phyloP scores from a whole-genome alignment of 1,140 invertebrate species.

The Drosophila repleta region DNA sequence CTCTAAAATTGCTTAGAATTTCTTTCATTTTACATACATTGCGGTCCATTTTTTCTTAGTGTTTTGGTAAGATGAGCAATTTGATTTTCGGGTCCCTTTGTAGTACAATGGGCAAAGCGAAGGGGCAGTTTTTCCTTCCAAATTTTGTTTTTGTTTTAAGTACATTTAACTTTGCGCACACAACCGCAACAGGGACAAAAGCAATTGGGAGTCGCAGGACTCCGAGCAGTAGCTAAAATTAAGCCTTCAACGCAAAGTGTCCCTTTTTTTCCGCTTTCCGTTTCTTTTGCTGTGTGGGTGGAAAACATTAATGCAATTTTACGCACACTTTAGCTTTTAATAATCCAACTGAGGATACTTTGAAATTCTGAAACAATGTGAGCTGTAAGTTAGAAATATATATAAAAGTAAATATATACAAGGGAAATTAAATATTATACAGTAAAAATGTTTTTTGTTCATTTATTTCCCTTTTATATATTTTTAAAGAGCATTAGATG shows the following conservation, averaged over 20 bases:
- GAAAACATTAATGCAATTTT: slow-evolving; percentile 70
- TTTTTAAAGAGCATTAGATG: background rate
- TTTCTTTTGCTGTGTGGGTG: slow-evolving; percentile 21
- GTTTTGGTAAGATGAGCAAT: slow-evolving; percentile 37
- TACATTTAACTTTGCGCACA: slow-evolving; percentile 55
- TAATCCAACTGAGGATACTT: background rate
- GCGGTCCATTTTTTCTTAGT: background rate
- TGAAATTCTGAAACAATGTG: slow-evolving; percentile 5
- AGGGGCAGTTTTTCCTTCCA: slow-evolving; percentile 17
- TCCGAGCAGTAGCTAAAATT: slow-evolving; percentile 43
- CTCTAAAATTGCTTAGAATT: background rate
- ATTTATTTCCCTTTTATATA: background rate
- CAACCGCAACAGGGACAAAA: slow-evolving; percentile 35
- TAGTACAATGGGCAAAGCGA: slow-evolving; percentile 25
- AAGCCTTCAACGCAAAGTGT: slow-evolving; percentile 60
- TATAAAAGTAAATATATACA: background rate
- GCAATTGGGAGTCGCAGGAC: slow-evolving; percentile 9
- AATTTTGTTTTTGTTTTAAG: slow-evolving; percentile 44
- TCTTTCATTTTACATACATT: background rate
- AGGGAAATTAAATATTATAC: too few species aligned
- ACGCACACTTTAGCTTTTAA: slow-evolving; percentile 54
- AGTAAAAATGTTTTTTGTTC: too few species aligned
- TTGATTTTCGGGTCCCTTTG: slow-evolving; percentile 49
- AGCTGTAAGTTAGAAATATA: background rate
- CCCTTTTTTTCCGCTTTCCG: slow-evolving; percentile 58